phyloP scores from a whole-genome alignment of 2,797 vertebrate species.

The Sternotherus odoratus region DNA sequence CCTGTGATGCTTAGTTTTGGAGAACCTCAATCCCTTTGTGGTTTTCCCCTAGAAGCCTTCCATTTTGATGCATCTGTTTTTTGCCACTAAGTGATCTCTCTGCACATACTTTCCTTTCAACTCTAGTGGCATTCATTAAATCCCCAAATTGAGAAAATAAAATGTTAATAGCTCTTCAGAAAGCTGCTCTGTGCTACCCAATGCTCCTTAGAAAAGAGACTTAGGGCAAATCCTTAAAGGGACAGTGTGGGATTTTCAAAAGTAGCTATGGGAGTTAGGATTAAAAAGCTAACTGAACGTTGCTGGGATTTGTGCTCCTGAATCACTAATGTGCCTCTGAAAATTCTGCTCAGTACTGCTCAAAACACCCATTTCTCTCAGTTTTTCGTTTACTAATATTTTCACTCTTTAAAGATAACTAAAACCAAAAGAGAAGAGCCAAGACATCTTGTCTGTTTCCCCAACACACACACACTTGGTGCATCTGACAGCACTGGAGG shows the following conservation, averaged over 20 bases:
- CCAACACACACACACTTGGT: neutral
- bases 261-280: neutral
- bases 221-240: neutral
- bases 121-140: neutral
- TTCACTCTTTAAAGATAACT: too few species aligned
- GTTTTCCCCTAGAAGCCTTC: too few species aligned
- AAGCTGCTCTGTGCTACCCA: neutral
- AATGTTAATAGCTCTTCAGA: neutral
- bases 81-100: too few species aligned
- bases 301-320: neutral
- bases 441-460: neutral
- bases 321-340: neutral
- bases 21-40: too few species aligned
- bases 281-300: neutral
- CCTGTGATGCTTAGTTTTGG: too few species aligned
- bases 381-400: slow-evolving; percentile 28
- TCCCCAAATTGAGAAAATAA: neutral
- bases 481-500: neutral
- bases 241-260: neutral
- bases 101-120: neutral
- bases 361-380: neutral
- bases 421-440: neutral
- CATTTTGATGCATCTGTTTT: neutral
- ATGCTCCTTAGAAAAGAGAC: neutral
- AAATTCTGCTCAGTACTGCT: neutral